Conservation (phyloP, 1,140 invertebrate genomes). For the Cyclina sinensis region DNA sequence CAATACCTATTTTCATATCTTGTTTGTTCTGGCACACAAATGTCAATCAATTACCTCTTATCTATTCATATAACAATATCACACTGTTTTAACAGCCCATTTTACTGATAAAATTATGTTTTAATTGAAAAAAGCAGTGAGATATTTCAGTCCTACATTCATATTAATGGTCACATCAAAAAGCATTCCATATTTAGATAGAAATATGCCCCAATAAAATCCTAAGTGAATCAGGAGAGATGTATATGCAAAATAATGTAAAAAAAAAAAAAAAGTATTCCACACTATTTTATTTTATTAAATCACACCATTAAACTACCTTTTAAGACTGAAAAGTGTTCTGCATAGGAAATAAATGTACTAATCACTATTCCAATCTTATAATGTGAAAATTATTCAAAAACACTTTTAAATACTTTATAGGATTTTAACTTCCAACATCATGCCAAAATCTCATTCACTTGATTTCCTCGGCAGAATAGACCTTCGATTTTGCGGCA, state of each 20-base stretch:
- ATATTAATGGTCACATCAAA: neutral
- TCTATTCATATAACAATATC: conserved; percentile 17
- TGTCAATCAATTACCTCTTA: conserved; percentile 11
- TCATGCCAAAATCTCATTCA: conserved; percentile 9
- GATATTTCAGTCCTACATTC: neutral
- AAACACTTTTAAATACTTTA: neutral
- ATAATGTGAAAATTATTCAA: neutral
- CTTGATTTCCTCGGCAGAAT: neutral
- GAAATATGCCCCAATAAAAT: neutral
- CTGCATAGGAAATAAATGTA: no score
- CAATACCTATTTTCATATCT: neutral
- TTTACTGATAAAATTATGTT: conserved; percentile 23
- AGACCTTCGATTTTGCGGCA: neutral
- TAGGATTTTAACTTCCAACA: neutral
- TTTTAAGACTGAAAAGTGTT: no score
- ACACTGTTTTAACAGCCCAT: conserved; percentile 25
- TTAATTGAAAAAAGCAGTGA: conserved; percentile 8
- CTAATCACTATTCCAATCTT: no score
- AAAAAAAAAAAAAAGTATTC: no score
- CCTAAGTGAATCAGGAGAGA: no score
- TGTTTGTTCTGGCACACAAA: neutral
- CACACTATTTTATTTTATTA: no score
- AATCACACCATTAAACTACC: no score
- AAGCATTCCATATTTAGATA: neutral
- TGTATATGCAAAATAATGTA: no score